Evolutionary conservation across 2,888 invertebrate genomes (phyloP).

Genomic region (Spisula subtruncata): DNA sequence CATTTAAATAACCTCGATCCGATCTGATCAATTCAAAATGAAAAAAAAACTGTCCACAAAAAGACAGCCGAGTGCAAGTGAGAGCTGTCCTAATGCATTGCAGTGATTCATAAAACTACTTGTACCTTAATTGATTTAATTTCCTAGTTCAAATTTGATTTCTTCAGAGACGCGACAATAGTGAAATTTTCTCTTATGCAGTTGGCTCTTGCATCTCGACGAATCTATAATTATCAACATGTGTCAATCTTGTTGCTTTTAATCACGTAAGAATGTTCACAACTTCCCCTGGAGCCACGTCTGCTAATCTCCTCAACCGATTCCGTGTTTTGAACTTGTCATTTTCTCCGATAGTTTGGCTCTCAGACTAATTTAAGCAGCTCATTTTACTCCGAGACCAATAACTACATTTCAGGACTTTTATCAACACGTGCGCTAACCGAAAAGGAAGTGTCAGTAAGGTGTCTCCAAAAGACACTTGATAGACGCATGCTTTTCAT

Average conservation of each 20-base stretch:
- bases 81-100: no score
- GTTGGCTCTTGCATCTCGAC: not conserved
- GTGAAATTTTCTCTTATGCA: no score
- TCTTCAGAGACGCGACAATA: no score
- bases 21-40: no score
- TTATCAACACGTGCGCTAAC: slow-evolving; percentile 39
- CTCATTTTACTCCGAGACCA: not conserved
- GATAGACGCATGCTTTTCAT: slow-evolving; percentile 43
- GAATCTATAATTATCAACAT: slow-evolving; percentile 24
- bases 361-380: slow-evolving; percentile 23
- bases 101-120: no score
- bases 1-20: no score
- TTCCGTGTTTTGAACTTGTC: slow-evolving; percentile 25
- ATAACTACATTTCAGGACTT: slow-evolving; percentile 30
- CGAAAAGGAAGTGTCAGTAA: slow-evolving; percentile 34
- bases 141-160: no score
- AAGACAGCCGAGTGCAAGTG: no score
- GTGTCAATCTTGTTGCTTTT: slow-evolving; percentile 31
- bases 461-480: slow-evolving; percentile 50
- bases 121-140: no score
- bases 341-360: slow-evolving; percentile 28
- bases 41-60: no score
- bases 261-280: slow-evolving; percentile 19
- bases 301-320: slow-evolving; percentile 32
- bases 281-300: slow-evolving; percentile 22